Base-by-base conservation (phyloP, 2,113 vertebrate genomes). In the Telmatochromis sp. region DNA sequence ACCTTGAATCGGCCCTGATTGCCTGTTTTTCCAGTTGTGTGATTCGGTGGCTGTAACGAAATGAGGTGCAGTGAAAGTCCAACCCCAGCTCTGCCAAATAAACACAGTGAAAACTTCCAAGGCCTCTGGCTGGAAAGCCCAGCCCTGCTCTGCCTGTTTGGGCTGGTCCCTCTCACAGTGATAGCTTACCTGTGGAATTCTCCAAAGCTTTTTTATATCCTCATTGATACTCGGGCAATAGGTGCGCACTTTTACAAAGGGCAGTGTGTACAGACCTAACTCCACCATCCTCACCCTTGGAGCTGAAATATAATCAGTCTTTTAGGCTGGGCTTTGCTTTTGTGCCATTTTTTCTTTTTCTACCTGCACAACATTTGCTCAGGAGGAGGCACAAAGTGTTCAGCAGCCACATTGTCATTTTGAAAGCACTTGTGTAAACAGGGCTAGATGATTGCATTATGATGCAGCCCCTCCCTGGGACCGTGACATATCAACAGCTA, bases 101-200 rank as follows among this genome's bases (percentile, higher is more conserved):
- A 96, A 95, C 87, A 94, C 93, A 86, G 91, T 91, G 86, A 95
- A 91, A 94, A 89, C 91, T 93, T 95, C 92, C 92, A 93, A 94
- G 87, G 95, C 95, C 95, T 95, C 95, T 96, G 96, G 96, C 91
- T 96, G 82, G 31, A 96, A 91, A 91, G 93, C 95, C 95, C 94
- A 95, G 95, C 95, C 95, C 95, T 93, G 86, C 86, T 86, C 68
- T 95, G 89, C 98, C 2, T 98, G 98, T 97, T 13, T 92, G 93
- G 96, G 96, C 98, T 95, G 95, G 97, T 96, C 3, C 89, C 84
- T 78, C 2, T 1, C 88, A 90, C 93, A 92, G 91, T 96, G 96
- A 97, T 96, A 94, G 94, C 96, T 96, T 97, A 96, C 94, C 94
- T 97, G 93, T 96, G 96, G 97, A 97, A 97, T 98, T 97, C 93